phyloP scores from a whole-genome alignment of 1,140 invertebrate species.

The Leptopilina boulardi region DNA sequence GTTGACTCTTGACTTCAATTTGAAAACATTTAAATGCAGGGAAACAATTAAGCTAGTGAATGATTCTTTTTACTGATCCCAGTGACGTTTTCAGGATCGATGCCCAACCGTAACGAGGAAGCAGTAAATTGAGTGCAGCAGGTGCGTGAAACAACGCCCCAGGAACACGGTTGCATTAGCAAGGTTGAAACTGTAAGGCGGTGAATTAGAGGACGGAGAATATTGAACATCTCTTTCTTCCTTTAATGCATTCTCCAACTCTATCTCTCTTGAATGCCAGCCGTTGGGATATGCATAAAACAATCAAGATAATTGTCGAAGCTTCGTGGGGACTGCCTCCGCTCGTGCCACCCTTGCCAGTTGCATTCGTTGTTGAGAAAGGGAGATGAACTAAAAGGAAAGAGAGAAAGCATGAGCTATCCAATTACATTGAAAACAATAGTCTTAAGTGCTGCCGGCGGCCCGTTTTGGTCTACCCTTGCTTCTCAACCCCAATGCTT shows the following conservation, averaged over 20 bases:
- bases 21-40: not conserved
- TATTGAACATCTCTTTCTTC: constrained; percentile 53
- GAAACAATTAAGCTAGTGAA: not conserved
- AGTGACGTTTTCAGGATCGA: constrained; percentile 25
- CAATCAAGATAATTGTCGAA: constrained; percentile 77
- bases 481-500: constrained; percentile 43
- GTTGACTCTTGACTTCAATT: not conserved
- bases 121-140: constrained; percentile 56
- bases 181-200: constrained; percentile 41
- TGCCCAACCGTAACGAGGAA: constrained; percentile 23
- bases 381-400: constrained; percentile 54
- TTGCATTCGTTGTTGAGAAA: constrained; percentile 46
- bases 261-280: constrained; percentile 52
- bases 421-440: constrained; percentile 79
- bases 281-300: constrained; percentile 74
- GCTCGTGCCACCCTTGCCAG: constrained; percentile 51
- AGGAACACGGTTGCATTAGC: constrained; percentile 50
- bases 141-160: constrained; percentile 54
- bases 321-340: constrained; percentile 65
- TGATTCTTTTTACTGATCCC: constrained; percentile 5
- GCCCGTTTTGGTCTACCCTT: constrained; percentile 52
- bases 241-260: constrained; percentile 45
- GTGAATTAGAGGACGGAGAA: constrained; percentile 61
- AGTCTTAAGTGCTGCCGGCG: constrained; percentile 75
- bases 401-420: constrained; percentile 72